Evolutionary conservation across 1,140 invertebrate species (phyloP), one percentile per base, ranked within the genome.

Genomic region (Pantala flavescens): DNA sequence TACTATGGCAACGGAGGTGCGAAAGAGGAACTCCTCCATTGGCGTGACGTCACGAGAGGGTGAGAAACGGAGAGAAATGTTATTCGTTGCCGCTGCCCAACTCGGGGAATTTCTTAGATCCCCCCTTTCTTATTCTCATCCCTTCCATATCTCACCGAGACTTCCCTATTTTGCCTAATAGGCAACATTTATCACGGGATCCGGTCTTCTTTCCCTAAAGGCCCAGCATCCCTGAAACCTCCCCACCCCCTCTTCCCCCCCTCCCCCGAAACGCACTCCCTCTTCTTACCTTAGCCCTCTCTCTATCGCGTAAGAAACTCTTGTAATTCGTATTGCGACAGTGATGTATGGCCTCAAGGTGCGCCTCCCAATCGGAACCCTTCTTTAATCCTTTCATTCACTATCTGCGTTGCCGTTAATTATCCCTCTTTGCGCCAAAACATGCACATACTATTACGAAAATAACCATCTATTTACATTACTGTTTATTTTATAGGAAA

Each of bases 161-260:
- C 49, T 63, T 63, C 49, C 49, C 49, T 63, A 63, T 63, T 63
- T 63, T 63, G 49, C 49, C 49, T 63, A 63, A 63, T 63, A 63
- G 49, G 49, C 49, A 63, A 63, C 49, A 63, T 63, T 63, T 63
- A 63, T 63, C 49, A 63, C 49, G 49, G 49, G 12, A 63, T 63
- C 49, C 49, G 49, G 49, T 21, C 49, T 63, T 63, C 49, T 63
- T 63, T 63, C 49, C 49, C 49, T 19, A 63, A 63, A 63, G 49
- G n/a, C 49, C 49, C 49, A 63, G 49, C 49, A 63, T 63, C 49
- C 49, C 49, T 21, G 12, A 63, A 21, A 63, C 49, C 49, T 19
- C 49, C 5, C 3, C 49, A 12, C 12, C 49, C 16, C 12, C 49
- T 14, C 12, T 63, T 21, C 49, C 49, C n/a, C 49, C 16, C 14